Conservation (phyloP, 2,113 vertebrate genomes). For the Phaethornis superciliosus region DNA sequence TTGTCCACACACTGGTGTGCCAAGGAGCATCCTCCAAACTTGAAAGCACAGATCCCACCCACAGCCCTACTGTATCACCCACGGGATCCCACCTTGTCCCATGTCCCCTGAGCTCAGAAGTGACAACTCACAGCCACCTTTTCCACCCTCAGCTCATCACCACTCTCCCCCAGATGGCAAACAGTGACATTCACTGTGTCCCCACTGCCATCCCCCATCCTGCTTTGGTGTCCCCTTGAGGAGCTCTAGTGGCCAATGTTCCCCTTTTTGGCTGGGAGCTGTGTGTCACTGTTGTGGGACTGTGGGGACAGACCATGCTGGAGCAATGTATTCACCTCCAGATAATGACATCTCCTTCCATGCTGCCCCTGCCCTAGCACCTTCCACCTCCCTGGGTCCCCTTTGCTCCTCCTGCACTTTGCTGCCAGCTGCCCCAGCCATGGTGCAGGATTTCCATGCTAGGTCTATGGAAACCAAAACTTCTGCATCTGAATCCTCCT, state of each 20-base stretch:
- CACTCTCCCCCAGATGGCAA: not conserved
- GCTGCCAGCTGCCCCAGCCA: not conserved
- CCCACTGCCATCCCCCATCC: accelerated
- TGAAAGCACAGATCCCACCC: not conserved
- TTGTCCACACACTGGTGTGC: no score
- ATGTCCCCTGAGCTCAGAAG: not conserved
- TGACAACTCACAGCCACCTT: not conserved
- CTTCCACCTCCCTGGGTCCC: not conserved
- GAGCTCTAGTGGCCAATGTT: not conserved
- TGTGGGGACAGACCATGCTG: accelerated
- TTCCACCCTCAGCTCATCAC: not conserved
- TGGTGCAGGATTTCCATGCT: accelerated
- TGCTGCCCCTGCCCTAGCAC: not conserved
- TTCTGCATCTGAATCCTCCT: not conserved
- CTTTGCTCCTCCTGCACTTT: not conserved
- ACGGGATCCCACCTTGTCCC: not conserved
- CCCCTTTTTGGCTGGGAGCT: not conserved
- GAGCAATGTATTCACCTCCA: not conserved
- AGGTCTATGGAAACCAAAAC: not conserved
- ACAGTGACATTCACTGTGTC: no score
- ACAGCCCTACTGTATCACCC: not conserved
- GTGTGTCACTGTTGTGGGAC: not conserved
- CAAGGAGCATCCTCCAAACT: not conserved
- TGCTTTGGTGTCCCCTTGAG: not conserved
- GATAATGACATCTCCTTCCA: not conserved